Conservation (phyloP, 2,797 vertebrate genomes). For the Schizopygopsis malacanthus region DNA sequence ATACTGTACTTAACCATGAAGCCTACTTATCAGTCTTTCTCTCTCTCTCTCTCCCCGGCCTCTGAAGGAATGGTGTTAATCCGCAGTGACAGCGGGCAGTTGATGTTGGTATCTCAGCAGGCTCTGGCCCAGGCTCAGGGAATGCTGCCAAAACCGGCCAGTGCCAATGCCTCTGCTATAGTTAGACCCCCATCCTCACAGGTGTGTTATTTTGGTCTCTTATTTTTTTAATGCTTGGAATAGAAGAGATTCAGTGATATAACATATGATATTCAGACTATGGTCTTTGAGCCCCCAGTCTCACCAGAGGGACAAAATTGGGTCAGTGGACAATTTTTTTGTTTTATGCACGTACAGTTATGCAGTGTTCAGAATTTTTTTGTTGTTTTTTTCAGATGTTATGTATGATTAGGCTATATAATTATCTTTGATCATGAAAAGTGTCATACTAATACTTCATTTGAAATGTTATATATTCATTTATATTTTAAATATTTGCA, state of each 20-base stretch:
- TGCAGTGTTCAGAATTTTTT: too few relatives aligned
- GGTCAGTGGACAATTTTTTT: not conserved
- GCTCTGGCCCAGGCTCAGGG: constrained; percentile 80
- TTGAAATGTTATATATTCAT: not conserved
- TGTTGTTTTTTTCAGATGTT: not conserved
- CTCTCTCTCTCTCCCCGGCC: not conserved
- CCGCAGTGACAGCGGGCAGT: constrained; percentile 89
- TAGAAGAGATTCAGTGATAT: not conserved
- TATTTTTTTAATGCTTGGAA: not conserved
- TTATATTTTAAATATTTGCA: not conserved
- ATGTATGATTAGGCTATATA: not conserved
- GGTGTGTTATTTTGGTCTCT: constrained; percentile 60
- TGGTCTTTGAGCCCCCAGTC: too few relatives aligned
- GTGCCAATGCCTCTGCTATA: constrained; percentile 37
- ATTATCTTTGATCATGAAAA: not conserved
- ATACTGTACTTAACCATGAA: not conserved
- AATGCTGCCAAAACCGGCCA: constrained; percentile 60
- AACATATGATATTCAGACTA: not conserved
- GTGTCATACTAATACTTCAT: not conserved
- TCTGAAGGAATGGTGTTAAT: constrained; percentile 90
- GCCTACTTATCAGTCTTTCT: not conserved
- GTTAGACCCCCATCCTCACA: constrained; percentile 64
- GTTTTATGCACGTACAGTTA: not conserved
- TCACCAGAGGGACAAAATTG: not conserved
- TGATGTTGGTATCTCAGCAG: constrained; percentile 94